These are phyloP conservation scores for Echeneis naucrates DNA, from an alignment of 2,797 vertebrate genomes.

Conservation along the genomic window DNA sequence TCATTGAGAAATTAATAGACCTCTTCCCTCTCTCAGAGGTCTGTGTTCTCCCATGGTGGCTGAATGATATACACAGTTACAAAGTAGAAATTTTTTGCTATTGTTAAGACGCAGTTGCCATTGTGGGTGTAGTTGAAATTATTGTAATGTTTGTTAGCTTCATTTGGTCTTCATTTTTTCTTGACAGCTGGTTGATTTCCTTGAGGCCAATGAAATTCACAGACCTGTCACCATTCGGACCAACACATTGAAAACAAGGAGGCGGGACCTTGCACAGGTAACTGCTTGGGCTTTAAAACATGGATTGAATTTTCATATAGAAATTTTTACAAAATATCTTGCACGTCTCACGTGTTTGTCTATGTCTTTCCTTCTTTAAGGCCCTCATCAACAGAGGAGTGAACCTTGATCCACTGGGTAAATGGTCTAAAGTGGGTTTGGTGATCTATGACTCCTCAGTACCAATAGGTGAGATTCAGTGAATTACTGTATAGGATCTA, in stretches of 20 bases:
- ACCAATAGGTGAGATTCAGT: slow-evolving; percentile 89
- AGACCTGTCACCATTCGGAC: slow-evolving; percentile 96
- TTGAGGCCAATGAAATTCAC: slow-evolving; percentile 96
- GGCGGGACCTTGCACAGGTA: slow-evolving; percentile 97
- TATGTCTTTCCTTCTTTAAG: slow-evolving; percentile 79
- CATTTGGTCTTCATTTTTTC: neutral
- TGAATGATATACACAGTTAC: neutral
- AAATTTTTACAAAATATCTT: no score
- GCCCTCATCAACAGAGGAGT: slow-evolving; percentile 97
- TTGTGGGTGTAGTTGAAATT: neutral
- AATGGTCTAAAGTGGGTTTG: slow-evolving; percentile 98
- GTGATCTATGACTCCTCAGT: slow-evolving; percentile 97
- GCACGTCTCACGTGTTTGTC: neutral
- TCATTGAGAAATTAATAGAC: slow-evolving; percentile 91
- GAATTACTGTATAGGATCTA: neutral
- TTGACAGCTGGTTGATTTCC: slow-evolving; percentile 91
- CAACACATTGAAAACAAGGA: slow-evolving; percentile 95
- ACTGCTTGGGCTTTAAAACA: neutral
- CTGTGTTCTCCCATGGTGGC: neutral
- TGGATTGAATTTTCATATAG: neutral
- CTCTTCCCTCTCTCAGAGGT: slow-evolving; percentile 96
- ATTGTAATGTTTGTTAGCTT: neutral
- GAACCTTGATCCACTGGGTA: slow-evolving; percentile 96
- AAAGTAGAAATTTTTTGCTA: neutral
- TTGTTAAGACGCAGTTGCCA: neutral